Evolutionary conservation across 2,888 invertebrate genomes (phyloP), one percentile per base, ranked within the genome.

Genomic region (Chalcosyrphus nemorum): DNA sequence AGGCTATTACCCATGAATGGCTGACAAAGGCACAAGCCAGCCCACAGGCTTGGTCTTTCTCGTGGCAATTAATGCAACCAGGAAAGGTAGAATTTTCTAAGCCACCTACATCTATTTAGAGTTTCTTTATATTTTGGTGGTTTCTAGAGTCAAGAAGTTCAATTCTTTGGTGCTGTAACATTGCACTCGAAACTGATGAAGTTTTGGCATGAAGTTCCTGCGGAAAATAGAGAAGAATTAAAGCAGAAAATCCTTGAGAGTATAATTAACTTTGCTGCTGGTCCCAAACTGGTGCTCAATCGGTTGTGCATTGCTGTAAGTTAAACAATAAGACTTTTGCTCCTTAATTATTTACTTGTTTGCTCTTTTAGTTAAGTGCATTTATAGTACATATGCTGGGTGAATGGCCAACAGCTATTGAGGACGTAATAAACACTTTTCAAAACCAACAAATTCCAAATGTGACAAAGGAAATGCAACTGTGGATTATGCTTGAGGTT

Each of bases 161-260:
- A 98, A 91, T 98, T 97, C 92, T 98, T 97, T 93, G 98, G 96
- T 70, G 98, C 98, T 3, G 96, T 96, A 56, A 97, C 97, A 24
- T 91, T 98, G 19, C 96, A 98, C 88, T 94, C 95, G 0, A 98
- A 98, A 91, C 94, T 98, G 61, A 94, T 96, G 87, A 95, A 96
- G 89, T 95, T 95, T 89, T 98, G 97, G 97, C 93, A 94, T 89
- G 97, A 98, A 92, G 94, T 98, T 24, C 97, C 97, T 6, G 92
- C 93, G 57, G 95, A 95, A 81, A 96, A 95, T 89, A 95, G 96
- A 90, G 94, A 95, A 80, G 94, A 94, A 86, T 92, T 98, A 2
- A 95, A 95, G 89, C 94, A 95, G 86, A 95, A 95, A 89, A 93
- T 98, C 77, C 92, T 98, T 11, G 95, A 96, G 89, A 94, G 95